A percentile compares a stretch with the other conserved stretches of the same genome.
phyloP scores from a whole-genome alignment of 2,888 invertebrate species.

The Melipona bicolor region DNA sequence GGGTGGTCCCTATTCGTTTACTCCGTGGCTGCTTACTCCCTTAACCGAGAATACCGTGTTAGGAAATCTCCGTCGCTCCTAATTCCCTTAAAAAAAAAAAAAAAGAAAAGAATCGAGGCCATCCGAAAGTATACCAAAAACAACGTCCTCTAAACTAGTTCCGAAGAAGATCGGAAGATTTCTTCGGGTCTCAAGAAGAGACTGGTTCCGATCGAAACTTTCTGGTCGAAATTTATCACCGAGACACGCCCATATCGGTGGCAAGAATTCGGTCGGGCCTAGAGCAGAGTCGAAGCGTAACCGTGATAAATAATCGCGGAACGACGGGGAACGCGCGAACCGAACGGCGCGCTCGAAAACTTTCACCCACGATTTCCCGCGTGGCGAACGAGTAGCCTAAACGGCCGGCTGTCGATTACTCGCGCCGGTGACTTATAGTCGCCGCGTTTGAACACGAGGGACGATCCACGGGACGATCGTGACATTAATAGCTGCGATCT shows the following conservation, averaged over 20 bases:
- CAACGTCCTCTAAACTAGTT: not conserved
- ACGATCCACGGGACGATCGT: slow-evolving; percentile 36
- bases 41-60: not conserved
- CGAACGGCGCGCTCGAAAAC: slow-evolving; percentile 49
- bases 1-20: slow-evolving; percentile 70
- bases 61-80: no score
- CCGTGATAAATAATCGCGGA: slow-evolving; percentile 13
- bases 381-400: slow-evolving; percentile 47
- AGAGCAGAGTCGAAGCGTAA: not conserved
- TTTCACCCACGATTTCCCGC: slow-evolving; percentile 71
- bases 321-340: not conserved
- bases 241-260: slow-evolving; percentile 44
- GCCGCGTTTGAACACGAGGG: slow-evolving; percentile 61
- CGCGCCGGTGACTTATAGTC: slow-evolving; percentile 65
- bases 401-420: slow-evolving; percentile 69
- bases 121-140: not conserved
- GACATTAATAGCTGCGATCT: slow-evolving; percentile 70
- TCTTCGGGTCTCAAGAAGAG: not conserved
- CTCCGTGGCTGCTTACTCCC: not conserved
- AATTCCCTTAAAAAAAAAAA: no score
- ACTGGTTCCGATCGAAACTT: slow-evolving; percentile 32
- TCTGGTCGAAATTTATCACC: slow-evolving; percentile 53
- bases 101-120: not conserved
- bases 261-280: slow-evolving; percentile 47
- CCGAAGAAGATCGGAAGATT: not conserved